Base-by-base conservation (phyloP, 2,888 invertebrate species). In the Biston stratarius region DNA sequence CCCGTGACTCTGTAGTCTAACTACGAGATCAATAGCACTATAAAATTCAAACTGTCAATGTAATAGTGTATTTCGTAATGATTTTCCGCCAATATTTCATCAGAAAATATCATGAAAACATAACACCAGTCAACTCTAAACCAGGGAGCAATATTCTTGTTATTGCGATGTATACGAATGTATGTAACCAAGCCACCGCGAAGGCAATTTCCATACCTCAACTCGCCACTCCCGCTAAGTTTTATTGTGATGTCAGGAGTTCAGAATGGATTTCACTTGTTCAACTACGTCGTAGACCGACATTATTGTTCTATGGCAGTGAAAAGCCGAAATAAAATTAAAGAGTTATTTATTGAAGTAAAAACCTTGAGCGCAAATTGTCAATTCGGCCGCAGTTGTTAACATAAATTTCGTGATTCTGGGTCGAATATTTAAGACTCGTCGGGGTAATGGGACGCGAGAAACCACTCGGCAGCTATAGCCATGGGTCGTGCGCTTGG, bases 381-480 rank as follows among this genome's bases (percentile, higher is more conserved):
- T 48, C 58, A 67, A 62, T 63, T 65, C 62, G 11, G 34, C 33
- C 64, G 53, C 45, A 69, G 67, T 65, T 67, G 63, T 67, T 63
- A 64, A 60, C 59, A 56, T 64, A 67, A 64, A 63, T 58, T 47
- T 14, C 47, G 57, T 47, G 53, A 65, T 64, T 64, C 40, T 7
- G 51, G 49, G 53, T 36, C 53, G 57, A 51, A 64, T 59, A 59
- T 64, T 64, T 44, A 57, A 56, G 45, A 33, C 53, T 56, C 24
- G 44, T 58, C 52, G n/a, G 49, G 58, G 60, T 66, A 69, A 72
- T 67, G 68, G 70, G 49, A 14, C 49, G 62, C 48, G 11, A 38
- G 36, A 61, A 66, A 67, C 60, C 47, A 15, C 47, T 62, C 42
- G 34, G 42, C 58, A 34, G 55, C 53, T 53, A 47, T 34, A 42